Evolutionary conservation across 2,888 invertebrate species (phyloP).

Genomic region (Drosophila tanythrix): DNA sequence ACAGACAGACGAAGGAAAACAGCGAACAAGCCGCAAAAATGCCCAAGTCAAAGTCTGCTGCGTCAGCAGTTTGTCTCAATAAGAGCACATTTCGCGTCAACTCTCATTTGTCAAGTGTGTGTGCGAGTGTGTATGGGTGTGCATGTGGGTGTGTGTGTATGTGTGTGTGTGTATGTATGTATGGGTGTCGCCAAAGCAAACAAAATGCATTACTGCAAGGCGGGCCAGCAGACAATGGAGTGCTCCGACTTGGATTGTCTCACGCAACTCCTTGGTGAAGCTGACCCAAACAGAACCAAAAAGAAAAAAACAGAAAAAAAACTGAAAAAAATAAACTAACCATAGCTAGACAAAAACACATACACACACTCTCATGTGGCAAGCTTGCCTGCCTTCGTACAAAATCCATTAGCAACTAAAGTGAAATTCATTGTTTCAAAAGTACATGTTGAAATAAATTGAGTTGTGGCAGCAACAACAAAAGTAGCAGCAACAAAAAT

Average conservation of each 20-base stretch:
- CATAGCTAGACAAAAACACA: constrained; percentile 23
- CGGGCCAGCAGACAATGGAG: constrained; percentile 28
- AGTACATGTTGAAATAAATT: constrained; percentile 82
- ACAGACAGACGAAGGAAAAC: neutral
- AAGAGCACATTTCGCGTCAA: constrained; percentile 57
- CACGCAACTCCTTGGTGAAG: constrained; percentile 68
- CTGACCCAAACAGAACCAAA: constrained; percentile 60
- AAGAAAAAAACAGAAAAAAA: constrained; percentile 24
- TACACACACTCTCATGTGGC: constrained; percentile 10
- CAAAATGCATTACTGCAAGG: constrained; percentile 76
- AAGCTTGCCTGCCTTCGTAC: constrained; percentile 61
- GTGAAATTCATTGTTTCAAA: constrained; percentile 82
- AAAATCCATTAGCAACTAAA: constrained; percentile 82
- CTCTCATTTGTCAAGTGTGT: constrained; percentile 74
- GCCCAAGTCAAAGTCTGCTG: constrained; percentile 24
- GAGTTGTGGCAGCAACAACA: constrained; percentile 77
- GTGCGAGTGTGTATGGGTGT: constrained; percentile 28
- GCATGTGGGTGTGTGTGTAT: constrained; percentile 13
- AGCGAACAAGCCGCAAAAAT: neutral
- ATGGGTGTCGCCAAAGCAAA: constrained; percentile 65
- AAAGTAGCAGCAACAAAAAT: constrained; percentile 36
- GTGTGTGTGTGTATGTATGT: constrained; percentile 5
- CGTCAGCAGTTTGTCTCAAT: constrained; percentile 74
- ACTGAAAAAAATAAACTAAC: neutral
- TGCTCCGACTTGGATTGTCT: constrained; percentile 55